Conservation (phyloP, 2,888 invertebrate species). For the Heliconius erato region DNA sequence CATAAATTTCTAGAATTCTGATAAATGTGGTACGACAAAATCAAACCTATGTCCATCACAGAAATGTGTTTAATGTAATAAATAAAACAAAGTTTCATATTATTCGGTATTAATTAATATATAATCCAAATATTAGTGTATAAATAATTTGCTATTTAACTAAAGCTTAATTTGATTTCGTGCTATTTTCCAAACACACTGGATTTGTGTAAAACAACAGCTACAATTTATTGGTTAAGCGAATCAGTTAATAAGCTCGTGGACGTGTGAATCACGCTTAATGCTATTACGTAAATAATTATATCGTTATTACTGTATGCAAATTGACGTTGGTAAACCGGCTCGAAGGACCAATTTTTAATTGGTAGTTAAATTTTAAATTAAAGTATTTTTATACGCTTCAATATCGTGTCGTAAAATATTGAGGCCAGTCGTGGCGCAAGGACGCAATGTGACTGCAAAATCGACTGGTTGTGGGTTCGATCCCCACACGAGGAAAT, state of each 20-base stretch:
- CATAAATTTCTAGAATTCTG: too few relatives aligned
- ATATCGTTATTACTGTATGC: conserved; percentile 25
- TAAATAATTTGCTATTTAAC: conserved; percentile 5
- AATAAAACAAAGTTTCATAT: too few relatives aligned
- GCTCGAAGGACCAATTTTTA: conserved; percentile 20
- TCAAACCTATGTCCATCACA: too few relatives aligned
- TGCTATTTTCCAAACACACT: conserved; percentile 20
- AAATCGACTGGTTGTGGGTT: too few relatives aligned
- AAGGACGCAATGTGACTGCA: too few relatives aligned
- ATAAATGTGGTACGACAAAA: too few relatives aligned
- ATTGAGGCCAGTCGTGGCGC: too few relatives aligned
- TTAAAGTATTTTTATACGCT: background rate
- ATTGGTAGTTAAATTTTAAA: background rate
- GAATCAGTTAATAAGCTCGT: conserved; percentile 38
- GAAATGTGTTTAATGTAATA: too few relatives aligned
- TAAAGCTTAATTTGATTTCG: background rate
- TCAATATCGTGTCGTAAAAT: background rate
- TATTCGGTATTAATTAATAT: background rate
- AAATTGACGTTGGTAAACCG: conserved; percentile 20
- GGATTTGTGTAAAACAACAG: conserved; percentile 36
- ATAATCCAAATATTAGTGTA: background rate
- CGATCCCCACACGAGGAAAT: background rate
- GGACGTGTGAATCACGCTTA: conserved; percentile 37
- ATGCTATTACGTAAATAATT: conserved; percentile 6
- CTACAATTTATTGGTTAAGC: conserved; percentile 43